Evolutionary conservation across 2,797 vertebrate species (phyloP).

Genomic region (Brachyalestes nurse): DNA sequence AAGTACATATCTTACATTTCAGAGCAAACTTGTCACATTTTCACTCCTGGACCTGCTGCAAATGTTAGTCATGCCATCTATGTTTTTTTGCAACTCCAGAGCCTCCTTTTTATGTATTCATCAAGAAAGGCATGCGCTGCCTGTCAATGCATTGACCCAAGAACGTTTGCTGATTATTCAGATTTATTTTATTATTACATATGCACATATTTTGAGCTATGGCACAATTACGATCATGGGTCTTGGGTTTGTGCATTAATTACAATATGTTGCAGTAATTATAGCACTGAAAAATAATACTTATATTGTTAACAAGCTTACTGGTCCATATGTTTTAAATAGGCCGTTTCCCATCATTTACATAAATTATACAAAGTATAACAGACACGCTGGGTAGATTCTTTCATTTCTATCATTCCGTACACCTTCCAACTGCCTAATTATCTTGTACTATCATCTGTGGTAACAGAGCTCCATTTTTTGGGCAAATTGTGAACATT

Average conservation of each 20-base stretch:
- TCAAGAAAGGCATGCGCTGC: conserved; percentile 2
- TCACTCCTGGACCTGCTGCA: conserved; percentile 57
- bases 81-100: conserved; percentile 19
- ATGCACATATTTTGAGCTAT: neutral
- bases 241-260: neutral
- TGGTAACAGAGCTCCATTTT: neutral
- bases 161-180: neutral
- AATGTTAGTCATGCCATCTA: conserved; percentile 60
- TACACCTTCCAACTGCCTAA: neutral
- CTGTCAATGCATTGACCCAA: neutral
- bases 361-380: neutral
- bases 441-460: neutral
- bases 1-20: conserved; percentile 50
- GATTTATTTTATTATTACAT: neutral
- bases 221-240: neutral
- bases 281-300: neutral
- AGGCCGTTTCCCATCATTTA: neutral
- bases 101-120: conserved; percentile 7
- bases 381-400: neutral
- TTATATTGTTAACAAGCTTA: neutral
- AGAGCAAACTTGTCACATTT: conserved; percentile 30
- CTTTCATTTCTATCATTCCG: neutral
- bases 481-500: neutral
- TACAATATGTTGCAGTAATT: conserved; percentile 9
- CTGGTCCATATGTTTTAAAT: conserved; percentile 14